Conservation (phyloP, 2,888 invertebrate genomes). For the Holacanthella duospinosa region DNA sequence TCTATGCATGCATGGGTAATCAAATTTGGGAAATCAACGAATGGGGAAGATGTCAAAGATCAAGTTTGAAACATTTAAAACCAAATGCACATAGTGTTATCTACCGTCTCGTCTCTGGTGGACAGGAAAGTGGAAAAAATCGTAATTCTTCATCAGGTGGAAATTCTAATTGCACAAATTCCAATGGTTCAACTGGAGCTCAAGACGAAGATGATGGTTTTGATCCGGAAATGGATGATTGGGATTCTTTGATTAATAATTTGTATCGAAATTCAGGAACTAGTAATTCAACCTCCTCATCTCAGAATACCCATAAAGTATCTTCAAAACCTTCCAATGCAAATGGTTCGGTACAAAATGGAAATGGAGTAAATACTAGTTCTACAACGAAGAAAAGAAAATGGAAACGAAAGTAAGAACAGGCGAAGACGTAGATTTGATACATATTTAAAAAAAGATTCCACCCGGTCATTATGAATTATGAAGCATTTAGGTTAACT, state of each 20-base stretch:
- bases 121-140: constrained; percentile 10
- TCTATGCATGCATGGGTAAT: constrained; percentile 93
- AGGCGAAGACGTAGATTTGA: too few species aligned
- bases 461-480: too few species aligned
- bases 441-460: too few species aligned
- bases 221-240: constrained; percentile 25
- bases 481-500: too few species aligned
- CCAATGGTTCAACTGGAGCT: background rate
- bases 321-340: background rate
- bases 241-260: constrained; percentile 34
- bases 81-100: constrained; percentile 43
- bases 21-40: constrained; percentile 91
- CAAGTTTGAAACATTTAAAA: constrained; percentile 65
- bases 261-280: constrained; percentile 19
- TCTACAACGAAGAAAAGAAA: constrained; percentile 21
- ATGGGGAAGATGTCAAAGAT: constrained; percentile 90
- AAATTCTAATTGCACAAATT: background rate
- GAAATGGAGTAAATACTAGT: background rate
- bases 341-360: constrained; percentile 13
- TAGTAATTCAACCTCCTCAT: background rate
- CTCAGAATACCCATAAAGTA: background rate
- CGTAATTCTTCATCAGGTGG: background rate
- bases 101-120: constrained; percentile 19
- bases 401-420: constrained; percentile 30
- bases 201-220: background rate